Conservation (phyloP, 2,888 invertebrate genomes). For the Aporophyla nigra region DNA sequence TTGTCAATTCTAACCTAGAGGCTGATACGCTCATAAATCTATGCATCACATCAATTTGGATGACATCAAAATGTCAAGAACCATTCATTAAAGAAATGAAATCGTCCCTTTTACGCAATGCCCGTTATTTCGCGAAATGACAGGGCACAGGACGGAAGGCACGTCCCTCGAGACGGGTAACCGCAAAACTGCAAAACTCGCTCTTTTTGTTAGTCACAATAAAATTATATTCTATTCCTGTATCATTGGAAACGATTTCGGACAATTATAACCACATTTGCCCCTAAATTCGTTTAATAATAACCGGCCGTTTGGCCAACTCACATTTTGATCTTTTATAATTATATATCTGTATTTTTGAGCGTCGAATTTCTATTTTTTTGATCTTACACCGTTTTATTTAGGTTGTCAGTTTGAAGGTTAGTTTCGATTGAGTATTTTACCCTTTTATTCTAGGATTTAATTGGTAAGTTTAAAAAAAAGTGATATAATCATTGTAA, state of each 20-base stretch:
- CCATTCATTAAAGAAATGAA: conserved; percentile 82
- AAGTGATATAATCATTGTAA: conserved; percentile 53
- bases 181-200: conserved; percentile 76
- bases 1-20: conserved; percentile 49
- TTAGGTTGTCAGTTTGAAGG: conserved; percentile 75
- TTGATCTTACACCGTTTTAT: conserved; percentile 81
- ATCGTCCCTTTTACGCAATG: conserved; percentile 74
- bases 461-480: conserved; percentile 76
- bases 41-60: conserved; percentile 69
- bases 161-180: conserved; percentile 75
- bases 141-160: conserved; percentile 81
- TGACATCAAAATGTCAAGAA: conserved; percentile 78
- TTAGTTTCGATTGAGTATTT: conserved; percentile 78
- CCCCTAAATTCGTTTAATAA: conserved; percentile 87
- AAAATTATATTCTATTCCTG: conserved; percentile 78
- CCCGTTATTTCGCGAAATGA: conserved; percentile 76
- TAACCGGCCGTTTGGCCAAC: conserved; percentile 82
- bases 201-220: conserved; percentile 73
- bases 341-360: conserved; percentile 85
- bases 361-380: conserved; percentile 83
- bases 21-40: conserved; percentile 75
- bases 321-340: conserved; percentile 87
- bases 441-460: conserved; percentile 76
- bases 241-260: conserved; percentile 82
- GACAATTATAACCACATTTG: conserved; percentile 90